Base-by-base conservation (phyloP, 2,113 vertebrate species). In the Columba janthina region DNA sequence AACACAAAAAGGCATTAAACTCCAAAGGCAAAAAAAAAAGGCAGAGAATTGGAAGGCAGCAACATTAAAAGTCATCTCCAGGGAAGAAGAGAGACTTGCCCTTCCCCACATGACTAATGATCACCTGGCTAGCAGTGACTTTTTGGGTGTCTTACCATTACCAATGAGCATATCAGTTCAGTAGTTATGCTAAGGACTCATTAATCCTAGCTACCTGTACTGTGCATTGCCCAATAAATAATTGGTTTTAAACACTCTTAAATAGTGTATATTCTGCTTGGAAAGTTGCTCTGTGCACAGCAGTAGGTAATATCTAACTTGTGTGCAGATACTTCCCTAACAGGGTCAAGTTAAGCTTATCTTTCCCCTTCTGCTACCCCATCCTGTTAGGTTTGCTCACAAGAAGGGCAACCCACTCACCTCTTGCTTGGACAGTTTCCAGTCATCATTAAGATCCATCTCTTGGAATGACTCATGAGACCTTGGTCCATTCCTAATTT, bases 361-460 rank as follows among this genome's bases (percentile, higher is more conserved):
- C 31, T 62, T 87, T 70, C 26, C 36, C 24, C 34, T 88, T 40
- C 31, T 32, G 31, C 32, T 81, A 46, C 22, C n/a, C 36, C 16
- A 79, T 34, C 28, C 40, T 36, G 14, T 34, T 66, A 44, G 14
- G 22, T 64, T 57, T 77, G 60, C 62, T 86, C 53, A 56, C 40
- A 31, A 53, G 34, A 80, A 79, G 5, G 32, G 36, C 60, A 80
- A 85, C 32, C 53, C 25, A 48, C 93, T 97, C 93, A 99, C 99
- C 98, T 99, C 99, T 6, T 98, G 88, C 94, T 97, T 99, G 71
- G 99, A 99, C 29, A 99, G 98, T 67, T 97, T 99, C 99, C 99
- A 99, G 96, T 99, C 99, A 94, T 99, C 99, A 9, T 99, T 99
- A 73, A 99, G 99, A 96, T 99, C 99, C 99, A 99, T 99, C 90